Evolutionary conservation across 2,888 invertebrate genomes (phyloP), one percentile per base, ranked within the genome.

Genomic region (Frankliniella fusca): DNA sequence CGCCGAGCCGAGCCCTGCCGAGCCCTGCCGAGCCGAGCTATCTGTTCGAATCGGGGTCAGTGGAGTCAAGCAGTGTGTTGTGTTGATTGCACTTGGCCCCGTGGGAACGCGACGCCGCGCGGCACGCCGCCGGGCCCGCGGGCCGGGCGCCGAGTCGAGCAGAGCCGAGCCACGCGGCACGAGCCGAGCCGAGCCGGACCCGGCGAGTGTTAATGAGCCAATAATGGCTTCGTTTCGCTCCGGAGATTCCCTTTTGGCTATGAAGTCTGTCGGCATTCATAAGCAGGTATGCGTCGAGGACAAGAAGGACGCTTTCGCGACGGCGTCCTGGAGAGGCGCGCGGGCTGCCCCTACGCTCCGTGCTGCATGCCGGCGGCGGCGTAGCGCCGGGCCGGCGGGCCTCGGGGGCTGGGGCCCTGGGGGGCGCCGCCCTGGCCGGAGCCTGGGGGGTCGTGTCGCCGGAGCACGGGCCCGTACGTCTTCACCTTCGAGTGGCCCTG

Each of bases 401-500:
- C 70, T 23, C 3, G 5, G 11, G 70, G 18, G 54, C 54, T 12
- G 54, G 54, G 12, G 27, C 27, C 70, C 70, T 12, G n/a, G 2
- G 5, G 23, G 23, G 88, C 87, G 65, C 90, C 82, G 48, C 15
- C 61, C 61, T 61, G 61, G 38, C 38, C 38, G 38, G 38, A n/a
- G n/a, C 54, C 15, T 11, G 65, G 23, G 8, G 88, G 87, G 65
- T 90, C 82, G 49, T 84, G 84, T 15, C 82, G 70, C 10, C 70
- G 70, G 23, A 76, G 70, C 27, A 76, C 84, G 0, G 93, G 93
- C 20, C 94, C 93, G 86, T 95, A 95, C 0, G 94, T 95, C 89
- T 95, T 95, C 0, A 95, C 95, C 89, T 95, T 95, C 0, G 95
- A 95, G 87, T 95, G 95, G 0, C 95, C 95, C 87, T 95, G 94